Percentiles rank a stretch among this genome's conserved stretches.
phyloP scores from a whole-genome alignment of 2,113 vertebrate genomes.

The Sebastes schlegelii region DNA sequence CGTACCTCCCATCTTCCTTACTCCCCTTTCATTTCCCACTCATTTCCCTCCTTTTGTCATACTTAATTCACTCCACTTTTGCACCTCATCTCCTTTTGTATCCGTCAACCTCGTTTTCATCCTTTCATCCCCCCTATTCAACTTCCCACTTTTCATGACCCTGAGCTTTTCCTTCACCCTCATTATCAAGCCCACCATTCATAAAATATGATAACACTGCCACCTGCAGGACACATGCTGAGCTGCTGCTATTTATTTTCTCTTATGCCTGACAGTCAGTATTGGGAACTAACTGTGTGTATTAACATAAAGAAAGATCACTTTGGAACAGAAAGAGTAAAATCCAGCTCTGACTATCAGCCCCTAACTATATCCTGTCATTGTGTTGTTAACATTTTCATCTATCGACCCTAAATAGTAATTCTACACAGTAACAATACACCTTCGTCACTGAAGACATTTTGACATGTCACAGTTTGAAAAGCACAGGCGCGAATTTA shows the following conservation, averaged over 20 bases:
- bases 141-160: neutral
- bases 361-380: neutral
- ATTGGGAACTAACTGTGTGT: neutral
- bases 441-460: too few relatives aligned
- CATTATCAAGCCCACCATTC: neutral
- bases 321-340: neutral
- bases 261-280: neutral
- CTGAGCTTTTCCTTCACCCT: conserved; percentile 1
- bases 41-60: neutral
- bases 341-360: neutral
- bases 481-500: too few relatives aligned
- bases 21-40: neutral
- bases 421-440: neutral
- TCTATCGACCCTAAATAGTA: neutral
- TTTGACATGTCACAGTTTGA: too few relatives aligned
- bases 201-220: conserved; percentile 24
- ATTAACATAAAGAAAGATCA: neutral
- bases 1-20: neutral
- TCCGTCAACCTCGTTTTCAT: neutral
- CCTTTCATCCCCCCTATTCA: neutral
- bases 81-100: neutral
- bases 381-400: neutral
- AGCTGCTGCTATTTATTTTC: conserved; percentile 6
- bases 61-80: neutral
- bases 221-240: conserved; percentile 42